Base-by-base conservation (phyloP, 1,140 invertebrate genomes). In the Periplaneta americana region DNA sequence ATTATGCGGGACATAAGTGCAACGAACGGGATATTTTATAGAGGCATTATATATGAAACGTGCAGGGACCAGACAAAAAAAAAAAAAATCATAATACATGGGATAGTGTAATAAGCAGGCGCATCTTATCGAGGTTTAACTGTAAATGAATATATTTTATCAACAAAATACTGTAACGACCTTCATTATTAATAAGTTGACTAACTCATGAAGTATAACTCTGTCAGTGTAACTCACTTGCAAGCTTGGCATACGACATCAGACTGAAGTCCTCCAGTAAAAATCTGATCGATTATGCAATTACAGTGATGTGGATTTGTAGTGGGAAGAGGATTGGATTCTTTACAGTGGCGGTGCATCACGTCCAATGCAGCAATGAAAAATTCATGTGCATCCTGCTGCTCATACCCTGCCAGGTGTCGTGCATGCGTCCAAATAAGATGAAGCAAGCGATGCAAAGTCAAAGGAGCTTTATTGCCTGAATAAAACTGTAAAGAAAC, bases 371-470 rank as follows among this genome's bases (percentile, higher is more conserved):
- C 96, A 28, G 97, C 97, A 78, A 99, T 98, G 85, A 99, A 98
- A 89, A 99, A 99, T 90, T 99, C 98, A 87, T 99, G 98, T 80
- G 98, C 98, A 89, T 99, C 98, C 88, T 99, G 98, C 87, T 99
- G 98, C 86, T 98, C 96, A 88, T 99, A 98, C 48, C 98, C 97
- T 36, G 98, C 97, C 83, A 99, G 91, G 88, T 99, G 97, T 81
- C 94, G 92, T 35, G 97, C 98, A 88, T 99, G 97, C 6, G 96
- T 98, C 98, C 98, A 99, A 84, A 99, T 97, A 85, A 99, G 90
- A 89, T 98, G 95, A 78, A 99, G 91, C 74, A 99, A 89, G 57
- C 95, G 93, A 87, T 97, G 95, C 57, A 98, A 91, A 22, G 96
- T 96, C 85, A 99, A 89, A 0, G 98, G 97, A 8, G 94, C 93